Base-by-base conservation (phyloP, 2,113 vertebrate species). In the Brienomyrus brachyistius region DNA sequence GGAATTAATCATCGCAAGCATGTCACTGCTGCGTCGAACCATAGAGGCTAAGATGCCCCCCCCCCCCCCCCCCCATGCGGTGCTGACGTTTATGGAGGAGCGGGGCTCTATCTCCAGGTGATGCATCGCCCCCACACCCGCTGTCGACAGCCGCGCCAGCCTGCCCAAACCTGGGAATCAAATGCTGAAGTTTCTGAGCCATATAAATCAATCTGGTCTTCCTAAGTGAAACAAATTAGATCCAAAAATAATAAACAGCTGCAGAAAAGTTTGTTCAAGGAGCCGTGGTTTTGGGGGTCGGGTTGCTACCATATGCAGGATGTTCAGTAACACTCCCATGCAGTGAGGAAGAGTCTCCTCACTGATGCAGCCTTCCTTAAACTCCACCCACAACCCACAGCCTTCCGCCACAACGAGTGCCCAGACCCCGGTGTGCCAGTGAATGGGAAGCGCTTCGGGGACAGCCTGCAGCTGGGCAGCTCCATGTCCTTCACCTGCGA, bases 401-500 rank as follows among this genome's bases (percentile, higher is more conserved):
- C 98, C 0, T 99, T 99, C 89, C 95, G 98, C 88, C 98, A 99
- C 90, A 99, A 99, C 0, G 98, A 99, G 90, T 99, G 98, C 52
- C 98, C 98, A 0, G 98, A 99, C 82, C 98, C 98, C 0, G 98
- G 98, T 0, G 97, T 99, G 6, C 98, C 98, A 0, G 97, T 99
- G 1, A 99, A 99, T 0, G 98, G 98, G 59, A 99, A 98, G 88
- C 96, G 98, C 0, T 99, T 99, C 3, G 98, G 98, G 0, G 97
- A 99, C 91, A 99, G 96, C 91, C 97, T 99, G 0, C 98, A 99
- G 93, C 97, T 99, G 10, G 98, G 98, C 77, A 99, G 97, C 91
- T 99, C 98, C 0, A 98, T 99, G 91, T 99, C 98, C 5, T 99
- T 99, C 94, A 94, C 99, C 2, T 99, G 98, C 0, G 98, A 99